Conservation (phyloP, 2,113 vertebrate genomes). For the Pomatorhinus ruficollis region DNA sequence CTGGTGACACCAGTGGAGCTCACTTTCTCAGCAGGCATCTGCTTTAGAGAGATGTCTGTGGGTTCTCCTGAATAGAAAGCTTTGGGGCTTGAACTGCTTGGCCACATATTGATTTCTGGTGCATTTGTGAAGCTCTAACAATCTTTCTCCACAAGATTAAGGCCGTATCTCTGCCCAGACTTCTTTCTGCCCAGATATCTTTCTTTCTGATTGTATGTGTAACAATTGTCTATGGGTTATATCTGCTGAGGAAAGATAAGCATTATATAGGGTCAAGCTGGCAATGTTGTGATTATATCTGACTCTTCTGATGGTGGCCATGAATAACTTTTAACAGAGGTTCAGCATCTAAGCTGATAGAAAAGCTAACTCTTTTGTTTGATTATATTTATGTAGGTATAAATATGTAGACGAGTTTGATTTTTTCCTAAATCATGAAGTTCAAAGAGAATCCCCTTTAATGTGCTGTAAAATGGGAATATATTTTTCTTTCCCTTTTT, state of each 20-base stretch:
- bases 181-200: neutral
- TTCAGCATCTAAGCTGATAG: neutral
- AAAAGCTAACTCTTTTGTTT: neutral
- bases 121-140: neutral
- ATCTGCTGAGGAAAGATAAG: slow-evolving; percentile 11
- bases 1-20: neutral
- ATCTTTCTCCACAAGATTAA: neutral
- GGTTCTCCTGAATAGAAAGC: neutral
- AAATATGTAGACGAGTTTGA: neutral
- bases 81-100: neutral
- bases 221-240: neutral
- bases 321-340: neutral
- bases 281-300: neutral
- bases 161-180: neutral
- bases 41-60: neutral
- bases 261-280: neutral
- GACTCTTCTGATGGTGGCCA: neutral
- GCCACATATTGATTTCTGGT: neutral
- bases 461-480: neutral
- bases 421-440: neutral
- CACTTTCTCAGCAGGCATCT: neutral
- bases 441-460: neutral
- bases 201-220: neutral
- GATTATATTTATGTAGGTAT: neutral
- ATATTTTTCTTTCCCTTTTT: neutral